Base-by-base conservation (phyloP, 2,888 invertebrate genomes). In the Hololepta plana region DNA sequence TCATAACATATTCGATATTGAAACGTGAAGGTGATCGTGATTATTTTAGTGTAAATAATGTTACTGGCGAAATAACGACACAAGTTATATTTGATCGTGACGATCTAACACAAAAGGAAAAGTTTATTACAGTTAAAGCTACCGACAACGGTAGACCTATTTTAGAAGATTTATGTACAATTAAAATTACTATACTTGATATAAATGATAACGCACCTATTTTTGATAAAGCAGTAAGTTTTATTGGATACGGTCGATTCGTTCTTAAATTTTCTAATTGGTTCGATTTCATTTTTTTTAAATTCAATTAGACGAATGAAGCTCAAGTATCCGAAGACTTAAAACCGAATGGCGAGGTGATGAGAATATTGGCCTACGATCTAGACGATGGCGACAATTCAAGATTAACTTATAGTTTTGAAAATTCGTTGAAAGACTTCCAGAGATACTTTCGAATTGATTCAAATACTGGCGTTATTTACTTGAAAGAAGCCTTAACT, bases 321-420 rank as follows among this genome's bases (percentile, higher is more conserved):
- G 81, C 82, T 54, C 76, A 77, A 33, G 77, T 87, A 39, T 79
- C 84, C 28, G 77, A 79, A 61, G 85, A 87, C 55, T 62, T 74
- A 40, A 60, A 63, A 32, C 64, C 68, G 32, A 70, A 65, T 9
- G 59, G 67, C 28, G 76, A 79, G 47, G 81, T 88, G 34, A 81
- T 85, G 77, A 65, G 81, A 48, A 80, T 90, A 49, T 85, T 88
- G 32, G 88, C 90, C 9, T 87, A 85, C 15, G 90, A 88, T 52
- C 75, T 84, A 38, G 91, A 93, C 46, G 81, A 87, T 45, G 85
- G 88, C 8, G 72, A 77, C 47, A 95, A 95, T 59, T 85, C 88
- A 31, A 71, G 74, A 40, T 70, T 91, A 7, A 65, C 67, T 34
- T 91, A 88, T 50, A 64, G 59, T 35, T 52, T 68, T 37, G 57